Percentiles rank a stretch among this genome's conserved stretches.
Evolutionary conservation across 2,113 vertebrate species (phyloP).

Genomic region (Nycticorax nycticorax): DNA sequence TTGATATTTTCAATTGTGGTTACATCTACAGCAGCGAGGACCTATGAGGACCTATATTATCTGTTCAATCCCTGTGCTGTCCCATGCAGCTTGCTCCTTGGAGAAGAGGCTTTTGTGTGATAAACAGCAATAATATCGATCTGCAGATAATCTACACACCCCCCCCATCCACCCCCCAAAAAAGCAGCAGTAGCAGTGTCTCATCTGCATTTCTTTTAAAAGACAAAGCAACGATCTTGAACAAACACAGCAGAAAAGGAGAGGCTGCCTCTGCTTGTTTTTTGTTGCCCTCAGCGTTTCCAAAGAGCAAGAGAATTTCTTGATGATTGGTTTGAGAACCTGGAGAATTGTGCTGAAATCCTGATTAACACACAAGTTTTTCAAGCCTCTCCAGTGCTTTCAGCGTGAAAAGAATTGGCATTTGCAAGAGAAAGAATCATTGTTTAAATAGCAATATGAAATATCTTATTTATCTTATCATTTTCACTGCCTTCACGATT

Average conservation of each 20-base stretch:
- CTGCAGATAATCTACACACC: conserved; percentile 11
- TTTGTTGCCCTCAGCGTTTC: not conserved
- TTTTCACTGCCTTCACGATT: conserved; percentile 25
- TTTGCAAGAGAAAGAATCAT: conserved; percentile 43
- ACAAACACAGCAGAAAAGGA: not conserved
- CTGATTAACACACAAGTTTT: conserved; percentile 27
- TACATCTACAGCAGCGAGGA: not conserved
- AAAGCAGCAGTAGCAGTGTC: not conserved
- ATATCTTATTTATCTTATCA: conserved; percentile 46
- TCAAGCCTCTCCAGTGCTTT: conserved; percentile 46
- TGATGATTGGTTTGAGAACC: conserved; percentile 22
- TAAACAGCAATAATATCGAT: conserved; percentile 28
- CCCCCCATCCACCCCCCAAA: not conserved
- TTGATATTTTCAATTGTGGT: conserved; percentile 32
- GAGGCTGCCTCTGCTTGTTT: not conserved
- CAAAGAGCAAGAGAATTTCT: not conserved
- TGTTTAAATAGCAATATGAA: conserved; percentile 57
- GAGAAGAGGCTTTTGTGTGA: conserved; percentile 27
- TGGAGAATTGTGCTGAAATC: conserved; percentile 27
- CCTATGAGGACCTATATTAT: not conserved
- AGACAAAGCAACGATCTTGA: conserved; percentile 5
- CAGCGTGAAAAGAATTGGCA: conserved; percentile 17
- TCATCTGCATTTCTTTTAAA: conserved; percentile 17
- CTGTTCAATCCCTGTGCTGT: not conserved
- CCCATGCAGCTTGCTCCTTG: not conserved